Base-by-base conservation (phyloP, 2,797 vertebrate genomes). In the Tolypeutes matacus region DNA sequence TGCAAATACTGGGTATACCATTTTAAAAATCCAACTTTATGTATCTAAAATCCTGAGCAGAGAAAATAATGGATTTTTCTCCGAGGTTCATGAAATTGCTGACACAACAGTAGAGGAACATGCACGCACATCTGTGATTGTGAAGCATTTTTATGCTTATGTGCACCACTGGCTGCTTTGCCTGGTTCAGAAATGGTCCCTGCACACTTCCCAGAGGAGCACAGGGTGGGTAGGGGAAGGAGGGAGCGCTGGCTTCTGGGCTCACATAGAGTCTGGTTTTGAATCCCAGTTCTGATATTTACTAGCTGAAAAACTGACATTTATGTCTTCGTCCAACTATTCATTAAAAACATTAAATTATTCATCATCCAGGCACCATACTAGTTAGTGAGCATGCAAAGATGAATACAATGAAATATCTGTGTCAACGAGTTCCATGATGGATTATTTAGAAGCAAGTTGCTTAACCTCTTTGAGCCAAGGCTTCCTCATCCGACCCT, bases 1-100 rank as follows among this genome's bases (percentile, higher is more conserved):
- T 98, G 91, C 92, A 97, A 97, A 96, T 75, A 92, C 84, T 58
- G 77, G 34, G 80, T 85, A 82, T 94, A 95, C 60, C 70, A 96
- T 95, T 86, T 56, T 56, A 95, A 97, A 92, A 81, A 73, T 51
- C 31, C 84, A 88, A 75, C 70, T 56, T 86, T 89, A 34, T 77
- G 49, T 60, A 39, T 69, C 65, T 70, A 72, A 91, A 86, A 62
- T 89, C 60, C 25, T 15, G 80, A 73, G 65, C 36, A 81, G 72
- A 82, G 69, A 78, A 93, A 95, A 67, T 72, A 65, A 29, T 53
- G 29, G 5, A 20, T 23, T 80, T 76, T 90, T 82, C 93, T 69
- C 23, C 69, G 29, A 49, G 23, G 53, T 15, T 94, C 64, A 86
- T 20, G 73, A 72, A 80, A 58, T 15, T 87, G 5, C 27, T 73